These are phyloP conservation scores for Bolborhynchus lineola DNA, from an alignment of 2,113 vertebrate genomes.

Conservation along the genomic window DNA sequence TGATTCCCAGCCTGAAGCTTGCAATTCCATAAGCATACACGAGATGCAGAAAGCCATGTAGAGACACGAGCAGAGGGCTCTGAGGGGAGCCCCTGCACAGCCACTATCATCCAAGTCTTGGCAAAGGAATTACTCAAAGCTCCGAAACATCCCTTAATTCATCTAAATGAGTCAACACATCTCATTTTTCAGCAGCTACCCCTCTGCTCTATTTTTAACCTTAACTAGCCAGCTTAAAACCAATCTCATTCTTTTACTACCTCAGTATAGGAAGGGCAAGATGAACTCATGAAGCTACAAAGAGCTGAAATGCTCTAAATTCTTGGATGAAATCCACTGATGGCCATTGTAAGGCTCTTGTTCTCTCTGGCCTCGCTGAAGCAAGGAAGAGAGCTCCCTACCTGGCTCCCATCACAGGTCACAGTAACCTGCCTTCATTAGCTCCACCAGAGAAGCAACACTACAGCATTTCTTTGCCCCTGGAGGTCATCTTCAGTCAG, in stretches of 20 bases:
- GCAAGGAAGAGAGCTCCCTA: background rate
- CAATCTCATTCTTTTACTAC: background rate
- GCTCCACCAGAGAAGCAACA: background rate
- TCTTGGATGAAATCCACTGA: background rate
- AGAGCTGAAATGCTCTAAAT: background rate
- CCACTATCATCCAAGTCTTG: background rate
- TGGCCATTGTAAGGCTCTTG: background rate
- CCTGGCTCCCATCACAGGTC: background rate
- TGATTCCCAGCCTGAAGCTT: background rate
- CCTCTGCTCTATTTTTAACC: conserved; percentile 1
- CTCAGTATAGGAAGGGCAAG: background rate
- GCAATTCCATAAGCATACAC: background rate
- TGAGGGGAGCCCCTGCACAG: background rate
- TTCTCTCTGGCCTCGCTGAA: background rate
- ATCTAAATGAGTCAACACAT: background rate
- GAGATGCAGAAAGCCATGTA: background rate
- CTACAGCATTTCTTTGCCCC: background rate
- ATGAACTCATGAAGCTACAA: background rate
- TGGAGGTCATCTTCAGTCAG: background rate
- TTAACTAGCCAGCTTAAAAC: background rate
- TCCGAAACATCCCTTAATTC: background rate
- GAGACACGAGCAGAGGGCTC: background rate
- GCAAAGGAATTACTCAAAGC: background rate
- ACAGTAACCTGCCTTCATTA: fast-evolving
- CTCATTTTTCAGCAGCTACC: background rate